Conservation (phyloP, 2,113 vertebrate species). For the Malaclemys terrapin region DNA sequence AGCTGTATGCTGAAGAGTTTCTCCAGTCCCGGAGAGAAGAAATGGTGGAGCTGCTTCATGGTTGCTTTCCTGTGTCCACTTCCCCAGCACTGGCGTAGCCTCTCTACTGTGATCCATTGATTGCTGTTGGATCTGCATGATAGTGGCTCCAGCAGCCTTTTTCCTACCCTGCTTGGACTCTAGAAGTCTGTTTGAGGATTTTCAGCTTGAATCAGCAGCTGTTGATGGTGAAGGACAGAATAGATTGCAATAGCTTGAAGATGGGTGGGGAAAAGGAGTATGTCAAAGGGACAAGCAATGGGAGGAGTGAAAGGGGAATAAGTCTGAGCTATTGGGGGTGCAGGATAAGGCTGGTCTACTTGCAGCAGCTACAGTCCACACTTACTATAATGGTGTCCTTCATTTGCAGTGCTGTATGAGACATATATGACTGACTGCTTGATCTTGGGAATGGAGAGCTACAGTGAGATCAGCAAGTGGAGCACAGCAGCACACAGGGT, state of each 20-base stretch:
- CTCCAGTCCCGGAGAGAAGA: neutral
- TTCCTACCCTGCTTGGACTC: neutral
- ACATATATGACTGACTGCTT: neutral
- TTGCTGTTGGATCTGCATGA: neutral
- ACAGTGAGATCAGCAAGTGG: neutral
- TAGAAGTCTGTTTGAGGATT: neutral
- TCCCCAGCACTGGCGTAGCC: neutral
- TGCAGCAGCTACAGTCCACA: neutral
- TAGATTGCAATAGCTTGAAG: neutral
- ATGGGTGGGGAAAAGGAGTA: fast-evolving
- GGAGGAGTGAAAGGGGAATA: neutral
- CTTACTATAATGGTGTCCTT: neutral
- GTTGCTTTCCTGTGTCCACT: neutral
- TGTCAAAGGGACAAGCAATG: neutral
- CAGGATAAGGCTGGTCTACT: neutral
- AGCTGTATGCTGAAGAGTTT: neutral
- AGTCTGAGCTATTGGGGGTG: neutral
- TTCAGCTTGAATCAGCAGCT: neutral
- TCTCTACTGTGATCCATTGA: neutral
- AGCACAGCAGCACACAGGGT: neutral
- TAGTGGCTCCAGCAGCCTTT: neutral
- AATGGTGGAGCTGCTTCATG: neutral
- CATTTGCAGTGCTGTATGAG: neutral
- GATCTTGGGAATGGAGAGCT: neutral
- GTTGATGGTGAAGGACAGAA: neutral